Evolutionary conservation across 2,797 vertebrate genomes (phyloP).

Genomic region (Pogoniulus pusillus): DNA sequence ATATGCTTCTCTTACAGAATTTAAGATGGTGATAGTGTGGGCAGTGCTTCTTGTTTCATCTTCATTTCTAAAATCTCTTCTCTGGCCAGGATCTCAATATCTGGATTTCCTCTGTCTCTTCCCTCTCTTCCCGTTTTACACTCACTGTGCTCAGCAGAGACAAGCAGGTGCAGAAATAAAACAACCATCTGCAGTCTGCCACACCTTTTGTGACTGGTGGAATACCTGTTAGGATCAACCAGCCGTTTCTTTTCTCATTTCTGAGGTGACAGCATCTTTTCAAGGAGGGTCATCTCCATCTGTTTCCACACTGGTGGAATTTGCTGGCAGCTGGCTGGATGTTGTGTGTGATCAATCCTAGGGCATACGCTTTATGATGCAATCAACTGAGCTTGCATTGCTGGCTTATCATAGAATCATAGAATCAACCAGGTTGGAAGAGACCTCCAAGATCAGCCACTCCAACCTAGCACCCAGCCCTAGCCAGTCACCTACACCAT

Average conservation of each 20-base stretch:
- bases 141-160: background rate
- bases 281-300: background rate
- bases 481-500: too few species aligned
- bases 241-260: conserved; percentile 1
- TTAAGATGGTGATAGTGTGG: background rate
- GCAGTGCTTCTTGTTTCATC: background rate
- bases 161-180: background rate
- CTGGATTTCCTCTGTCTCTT: background rate
- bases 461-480: too few species aligned
- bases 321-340: background rate
- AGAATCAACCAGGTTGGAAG: too few species aligned
- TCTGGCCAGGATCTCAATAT: background rate
- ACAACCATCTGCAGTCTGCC: background rate
- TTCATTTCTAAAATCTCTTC: background rate
- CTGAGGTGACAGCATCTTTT: background rate
- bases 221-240: background rate
- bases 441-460: too few species aligned
- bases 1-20: background rate
- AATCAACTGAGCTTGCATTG: background rate
- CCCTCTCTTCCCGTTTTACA: background rate
- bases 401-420: too few species aligned
- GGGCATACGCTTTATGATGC: conserved; percentile 1
- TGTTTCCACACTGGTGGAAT: background rate
- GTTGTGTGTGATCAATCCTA: background rate
- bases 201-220: background rate